These are phyloP conservation scores for Pilophorus perplexus DNA, from an alignment of 2,888 invertebrate genomes.

Conservation along the genomic window DNA sequence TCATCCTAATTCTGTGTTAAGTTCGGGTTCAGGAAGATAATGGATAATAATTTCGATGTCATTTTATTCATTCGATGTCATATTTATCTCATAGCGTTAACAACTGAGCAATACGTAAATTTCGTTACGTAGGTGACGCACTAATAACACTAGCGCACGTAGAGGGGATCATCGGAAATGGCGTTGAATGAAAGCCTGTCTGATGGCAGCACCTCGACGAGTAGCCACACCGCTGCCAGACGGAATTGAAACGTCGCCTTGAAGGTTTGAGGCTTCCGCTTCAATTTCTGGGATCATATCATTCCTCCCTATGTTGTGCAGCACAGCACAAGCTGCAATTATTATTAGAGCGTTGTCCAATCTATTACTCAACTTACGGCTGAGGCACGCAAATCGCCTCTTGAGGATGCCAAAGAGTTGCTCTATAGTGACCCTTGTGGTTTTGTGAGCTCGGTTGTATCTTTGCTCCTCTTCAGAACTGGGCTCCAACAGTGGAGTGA, in stretches of 20 bases:
- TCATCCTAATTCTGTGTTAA: no score
- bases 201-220: not conserved
- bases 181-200: not conserved
- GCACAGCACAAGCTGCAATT: slow-evolving; percentile 7
- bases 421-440: not conserved
- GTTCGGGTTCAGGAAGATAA: no score
- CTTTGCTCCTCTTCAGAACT: not conserved
- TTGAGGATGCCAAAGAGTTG: not conserved
- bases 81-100: no score
- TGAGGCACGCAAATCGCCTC: not conserved
- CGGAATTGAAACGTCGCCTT: not conserved
- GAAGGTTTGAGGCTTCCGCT: not conserved
- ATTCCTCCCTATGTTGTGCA: not conserved
- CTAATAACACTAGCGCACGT: no score
- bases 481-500: not conserved
- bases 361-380: not conserved
- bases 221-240: not conserved
- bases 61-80: no score
- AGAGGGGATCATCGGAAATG: not conserved
- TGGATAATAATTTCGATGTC: no score
- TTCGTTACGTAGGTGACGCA: no score
- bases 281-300: not conserved
- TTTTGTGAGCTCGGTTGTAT: not conserved
- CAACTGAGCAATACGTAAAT: no score
- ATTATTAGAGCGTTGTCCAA: no score